Evolutionary conservation across 2,113 vertebrate species (phyloP), one percentile per base, ranked within the genome.

Genomic region (Circaetus cinerascens): DNA sequence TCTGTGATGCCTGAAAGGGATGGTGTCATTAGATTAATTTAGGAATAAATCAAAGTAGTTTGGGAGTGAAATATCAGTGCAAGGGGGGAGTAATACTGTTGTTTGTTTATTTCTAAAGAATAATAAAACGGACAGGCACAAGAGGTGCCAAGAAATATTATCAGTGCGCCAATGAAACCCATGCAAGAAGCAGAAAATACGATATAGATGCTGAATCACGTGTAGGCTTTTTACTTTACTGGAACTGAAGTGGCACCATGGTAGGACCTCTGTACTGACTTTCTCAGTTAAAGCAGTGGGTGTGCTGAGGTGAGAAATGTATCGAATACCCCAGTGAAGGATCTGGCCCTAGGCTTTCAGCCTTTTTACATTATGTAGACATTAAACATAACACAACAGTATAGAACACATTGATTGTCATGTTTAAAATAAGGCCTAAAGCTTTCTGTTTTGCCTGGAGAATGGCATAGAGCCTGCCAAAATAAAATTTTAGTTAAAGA

Each of bases 51-150:
- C 36, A 59, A 0, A 53, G 14, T 30, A 50, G 6, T 45, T 68
- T 5, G 10, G 5, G 20, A 90, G 32, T 19, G 32, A 91, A 94
- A 55, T 67, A 32, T 67, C 41, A 46, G 13, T 51, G 34, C 1
- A 1, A 59, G 16, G 30, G 3, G 18, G 4, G 0, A 38, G 5
- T 4, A 74, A 59, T 38, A 50, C 10, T 62, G 15, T 7, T 45
- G 21, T 82, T 72, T 50, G 25, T 64, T 62, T 48, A 50, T 53
- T 92, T 78, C 29, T 53, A 59, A 74, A n/a, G 15, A 69, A 32
- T 22, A 86, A 21, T 15, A 77, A 83, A 91, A 83, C 4, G 13
- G 17, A 84, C 6, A 57, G 17, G 14, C 5, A 29, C 11, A 75
- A 81, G 12, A 67, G 41, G 7, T 38, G 16, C 6, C 29, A 63